Conservation (phyloP, 2,797 vertebrate species). For the Trematomus bernacchii region DNA sequence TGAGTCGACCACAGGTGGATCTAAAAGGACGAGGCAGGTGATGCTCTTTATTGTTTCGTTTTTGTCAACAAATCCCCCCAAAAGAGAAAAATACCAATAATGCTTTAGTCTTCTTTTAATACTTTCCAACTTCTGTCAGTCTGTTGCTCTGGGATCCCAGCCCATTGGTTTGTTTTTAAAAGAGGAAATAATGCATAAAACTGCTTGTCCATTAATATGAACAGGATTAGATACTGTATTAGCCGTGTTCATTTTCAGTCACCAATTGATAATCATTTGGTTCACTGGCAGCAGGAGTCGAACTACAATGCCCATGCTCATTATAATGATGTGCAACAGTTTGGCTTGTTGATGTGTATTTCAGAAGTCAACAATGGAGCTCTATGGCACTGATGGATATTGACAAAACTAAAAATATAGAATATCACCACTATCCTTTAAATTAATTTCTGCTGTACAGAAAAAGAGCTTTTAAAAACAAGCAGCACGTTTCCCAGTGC, state of each 20-base stretch:
- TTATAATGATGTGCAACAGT: conserved; percentile 2
- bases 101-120: neutral
- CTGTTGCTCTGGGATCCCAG: neutral
- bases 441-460: conserved; percentile 25
- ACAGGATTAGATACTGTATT: neutral
- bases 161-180: neutral
- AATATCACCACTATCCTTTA: conserved; percentile 32
- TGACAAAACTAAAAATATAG: conserved; percentile 15
- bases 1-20: conserved; percentile 27
- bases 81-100: neutral
- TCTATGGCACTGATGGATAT: conserved; percentile 5
- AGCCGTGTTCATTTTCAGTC: neutral
- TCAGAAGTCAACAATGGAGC: neutral
- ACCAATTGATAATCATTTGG: neutral
- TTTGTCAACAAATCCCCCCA: conserved; percentile 11
- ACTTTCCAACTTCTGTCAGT: neutral
- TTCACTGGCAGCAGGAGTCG: conserved; percentile 8
- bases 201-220: neutral
- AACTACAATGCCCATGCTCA: neutral
- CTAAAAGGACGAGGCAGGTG: conserved; percentile 41
- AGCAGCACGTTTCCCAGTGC: conserved; percentile 42
- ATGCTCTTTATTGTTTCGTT: conserved; percentile 24
- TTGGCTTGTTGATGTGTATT: neutral
- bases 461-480: conserved; percentile 29
- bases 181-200: neutral